Conservation (phyloP, 2,888 invertebrate genomes). For the Dichetophora obliterata region DNA sequence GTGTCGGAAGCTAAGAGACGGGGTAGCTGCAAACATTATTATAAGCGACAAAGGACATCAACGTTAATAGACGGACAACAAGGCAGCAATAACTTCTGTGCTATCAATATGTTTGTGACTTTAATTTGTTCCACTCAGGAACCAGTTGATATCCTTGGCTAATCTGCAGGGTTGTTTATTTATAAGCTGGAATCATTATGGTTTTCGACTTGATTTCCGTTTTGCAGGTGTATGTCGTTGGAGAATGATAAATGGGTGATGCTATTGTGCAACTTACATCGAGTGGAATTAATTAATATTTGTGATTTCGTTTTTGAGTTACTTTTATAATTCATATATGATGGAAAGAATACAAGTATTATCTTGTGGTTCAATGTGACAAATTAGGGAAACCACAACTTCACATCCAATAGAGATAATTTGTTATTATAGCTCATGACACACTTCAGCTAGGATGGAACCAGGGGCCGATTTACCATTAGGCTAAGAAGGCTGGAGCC, state of each 20-base stretch:
- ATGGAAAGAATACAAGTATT: not conserved
- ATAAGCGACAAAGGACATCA: not conserved
- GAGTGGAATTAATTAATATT: conserved; percentile 40
- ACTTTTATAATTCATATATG: not conserved
- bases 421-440: too few relatives aligned
- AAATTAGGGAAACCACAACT: not conserved
- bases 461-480: too few relatives aligned
- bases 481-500: too few relatives aligned
- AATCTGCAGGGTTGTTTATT: conserved; percentile 68
- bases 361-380: not conserved
- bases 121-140: conserved; percentile 63
- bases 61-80: not conserved
- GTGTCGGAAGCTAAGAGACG: not conserved
- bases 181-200: conserved; percentile 51
- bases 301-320: not conserved
- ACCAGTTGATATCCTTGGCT: conserved; percentile 53
- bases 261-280: conserved; percentile 15
- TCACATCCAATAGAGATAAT: too few relatives aligned
- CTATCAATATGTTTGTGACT: conserved; percentile 57
- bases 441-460: too few relatives aligned
- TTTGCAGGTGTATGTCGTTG: conserved; percentile 47
- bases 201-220: conserved; percentile 46
- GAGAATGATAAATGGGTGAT: conserved; percentile 9
- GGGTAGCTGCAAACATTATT: not conserved
- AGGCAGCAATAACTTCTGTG: conserved; percentile 6